These are phyloP conservation scores for Vulpes ferrilata DNA, from an alignment of 2,113 vertebrate genomes.

Conservation along the genomic window DNA sequence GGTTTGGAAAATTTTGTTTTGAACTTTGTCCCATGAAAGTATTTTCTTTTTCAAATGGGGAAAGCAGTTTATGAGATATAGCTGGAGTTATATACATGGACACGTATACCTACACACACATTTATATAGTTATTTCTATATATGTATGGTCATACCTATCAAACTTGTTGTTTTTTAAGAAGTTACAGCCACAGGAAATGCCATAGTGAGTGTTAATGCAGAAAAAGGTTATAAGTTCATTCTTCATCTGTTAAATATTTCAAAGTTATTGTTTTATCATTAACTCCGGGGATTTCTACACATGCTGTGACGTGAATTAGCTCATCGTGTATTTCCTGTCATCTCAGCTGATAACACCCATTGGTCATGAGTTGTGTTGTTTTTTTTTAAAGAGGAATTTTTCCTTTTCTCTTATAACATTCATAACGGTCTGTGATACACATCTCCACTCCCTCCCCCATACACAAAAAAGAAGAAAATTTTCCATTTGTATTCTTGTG, in stretches of 20 bases:
- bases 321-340: constrained; percentile 81
- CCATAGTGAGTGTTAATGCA: constrained; percentile 74
- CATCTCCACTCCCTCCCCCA: not conserved
- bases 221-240: constrained; percentile 86
- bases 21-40: constrained; percentile 67
- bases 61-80: constrained; percentile 73
- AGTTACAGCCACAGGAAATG: constrained; percentile 72
- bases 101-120: not conserved
- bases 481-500: constrained; percentile 73
- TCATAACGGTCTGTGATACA: constrained; percentile 49
- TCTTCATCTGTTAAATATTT: constrained; percentile 88
- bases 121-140: not conserved
- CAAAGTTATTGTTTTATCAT: constrained; percentile 75
- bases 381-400: constrained; percentile 57
- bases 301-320: constrained; percentile 74
- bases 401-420: constrained; percentile 72
- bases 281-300: constrained; percentile 72
- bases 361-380: constrained; percentile 51
- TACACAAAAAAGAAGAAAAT: constrained; percentile 20
- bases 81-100: not conserved
- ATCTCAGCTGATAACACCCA: constrained; percentile 71
- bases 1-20: constrained; percentile 82
- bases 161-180: constrained; percentile 76
- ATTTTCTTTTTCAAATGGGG: constrained; percentile 42
- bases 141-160: not conserved